Evolutionary conservation across 2,797 vertebrate species (phyloP), one percentile per base, ranked within the genome.

Genomic region (Xyrichtys novacula): DNA sequence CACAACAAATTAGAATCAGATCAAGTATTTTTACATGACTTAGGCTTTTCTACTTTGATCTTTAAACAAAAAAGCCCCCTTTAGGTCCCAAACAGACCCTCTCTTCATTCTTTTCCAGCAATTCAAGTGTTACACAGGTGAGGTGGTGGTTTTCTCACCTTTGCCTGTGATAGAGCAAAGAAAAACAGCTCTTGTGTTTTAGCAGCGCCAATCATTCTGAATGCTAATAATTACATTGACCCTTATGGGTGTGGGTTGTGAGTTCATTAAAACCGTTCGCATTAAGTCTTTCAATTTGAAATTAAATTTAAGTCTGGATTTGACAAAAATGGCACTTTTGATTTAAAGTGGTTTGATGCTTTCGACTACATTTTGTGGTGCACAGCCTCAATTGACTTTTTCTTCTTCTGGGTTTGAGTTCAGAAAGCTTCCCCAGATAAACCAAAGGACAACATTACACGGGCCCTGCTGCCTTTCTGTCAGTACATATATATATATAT

Each of bases 371-470:
- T 74, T 34, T 34, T 68, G 42, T 66, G 50, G 36, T 75, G 57
- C 55, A 63, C 65, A 43, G 40, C 49, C 46, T 67, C 19, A 14
- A 58, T 65, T 76, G 23, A 80, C 61, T 60, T 43, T 43, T 68
- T 71, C 29, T 49, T 55, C 17, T 75, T 22, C n/a, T 7, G 70
- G 70, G 74, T 80, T 83, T 60, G 74, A 73, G 73, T 57, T 85
- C 46, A 25, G 70, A 85, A 62, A 58, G 66, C 39, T 72, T 73
- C 73, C 80, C 81, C 78, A 79, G 47, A 54, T 79, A 84, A 93
- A 93, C 92, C 90, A 94, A 93, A 93, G 91, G 88, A 89, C 80
- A 76, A 40, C 57, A 53, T 74, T 50, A 53, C 49, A 70, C 47
- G 53, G 71, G 74, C 78, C 68, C 72, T 80, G 28, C 77, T 74